phyloP scores from a whole-genome alignment of 2,113 vertebrate genomes.

The Oreochromis tanganicae region DNA sequence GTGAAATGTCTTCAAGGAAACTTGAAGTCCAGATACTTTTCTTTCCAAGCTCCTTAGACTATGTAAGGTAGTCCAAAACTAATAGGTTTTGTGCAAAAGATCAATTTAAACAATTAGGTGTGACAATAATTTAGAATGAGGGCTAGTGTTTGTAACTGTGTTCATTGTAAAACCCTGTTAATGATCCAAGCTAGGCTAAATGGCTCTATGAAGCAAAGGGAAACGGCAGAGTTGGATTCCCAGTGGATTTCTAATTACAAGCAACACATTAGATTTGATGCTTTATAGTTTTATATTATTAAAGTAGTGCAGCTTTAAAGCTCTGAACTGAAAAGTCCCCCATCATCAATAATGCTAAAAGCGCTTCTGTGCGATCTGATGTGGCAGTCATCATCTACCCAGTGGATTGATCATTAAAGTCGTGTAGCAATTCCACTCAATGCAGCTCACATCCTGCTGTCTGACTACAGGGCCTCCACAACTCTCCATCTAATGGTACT shows the following conservation, averaged over 20 bases:
- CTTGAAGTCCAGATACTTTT: not conserved
- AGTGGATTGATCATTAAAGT: conserved; percentile 35
- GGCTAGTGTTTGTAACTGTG: not conserved
- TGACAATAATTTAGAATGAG: not conserved
- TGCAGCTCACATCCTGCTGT: conserved; percentile 20
- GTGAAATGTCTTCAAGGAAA: not conserved
- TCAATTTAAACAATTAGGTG: not conserved
- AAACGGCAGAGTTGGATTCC: not conserved
- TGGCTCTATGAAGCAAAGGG: not conserved
- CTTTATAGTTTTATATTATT: not conserved
- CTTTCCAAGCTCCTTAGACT: not conserved
- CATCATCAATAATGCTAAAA: not conserved
- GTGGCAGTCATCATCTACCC: conserved; percentile 10
- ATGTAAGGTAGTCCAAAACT: not conserved
- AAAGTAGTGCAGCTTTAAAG: not conserved
- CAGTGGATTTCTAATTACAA: not conserved
- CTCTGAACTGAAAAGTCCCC: not conserved
- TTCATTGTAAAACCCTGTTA: not conserved
- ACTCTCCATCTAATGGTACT: conserved; percentile 35
- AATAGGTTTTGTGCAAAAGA: not conserved
- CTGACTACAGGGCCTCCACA: conserved; percentile 10
- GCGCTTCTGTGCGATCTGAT: not conserved
- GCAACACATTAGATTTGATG: not conserved
- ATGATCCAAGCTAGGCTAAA: not conserved
- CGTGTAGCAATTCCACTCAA: not conserved